Evolutionary conservation across 2,888 invertebrate genomes (phyloP).

Genomic region (Parasteatoda lunata): DNA sequence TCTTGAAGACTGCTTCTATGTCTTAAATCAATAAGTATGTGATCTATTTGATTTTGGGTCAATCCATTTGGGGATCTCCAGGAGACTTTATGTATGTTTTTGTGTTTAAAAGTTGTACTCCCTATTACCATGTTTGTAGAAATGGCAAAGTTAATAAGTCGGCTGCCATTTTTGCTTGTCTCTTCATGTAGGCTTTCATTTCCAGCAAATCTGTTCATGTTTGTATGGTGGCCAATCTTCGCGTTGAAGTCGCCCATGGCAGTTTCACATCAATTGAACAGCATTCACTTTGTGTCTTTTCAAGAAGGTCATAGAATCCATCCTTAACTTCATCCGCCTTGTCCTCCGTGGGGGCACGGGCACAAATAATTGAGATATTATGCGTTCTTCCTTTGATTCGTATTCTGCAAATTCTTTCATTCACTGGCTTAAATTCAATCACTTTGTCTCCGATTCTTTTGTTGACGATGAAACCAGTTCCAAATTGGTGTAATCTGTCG

Average conservation of each 20-base stretch:
- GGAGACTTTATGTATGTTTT: too few species aligned
- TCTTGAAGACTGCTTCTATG: too few species aligned
- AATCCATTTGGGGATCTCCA: too few species aligned
- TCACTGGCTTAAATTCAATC: slow-evolving; percentile 12
- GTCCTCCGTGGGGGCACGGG: neutral
- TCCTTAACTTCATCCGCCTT: neutral
- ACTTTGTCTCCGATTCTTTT: slow-evolving; percentile 9
- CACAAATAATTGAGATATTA: neutral
- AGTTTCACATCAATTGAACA: neutral
- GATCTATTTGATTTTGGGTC: too few species aligned
- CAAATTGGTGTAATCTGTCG: slow-evolving; percentile 7
- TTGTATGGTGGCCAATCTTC: neutral
- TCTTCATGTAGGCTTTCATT: neutral
- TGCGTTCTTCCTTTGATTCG: slow-evolving; percentile 5
- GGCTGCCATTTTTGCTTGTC: neutral
- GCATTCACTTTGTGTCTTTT: neutral
- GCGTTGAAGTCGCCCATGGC: neutral
- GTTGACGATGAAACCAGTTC: slow-evolving; percentile 16
- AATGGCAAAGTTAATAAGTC: neutral
- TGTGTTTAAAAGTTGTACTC: neutral
- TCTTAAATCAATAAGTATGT: too few species aligned
- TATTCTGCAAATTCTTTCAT: slow-evolving; percentile 6
- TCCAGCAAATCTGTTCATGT: slow-evolving; percentile 59
- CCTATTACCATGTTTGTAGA: neutral
- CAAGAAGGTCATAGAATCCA: neutral